These are phyloP conservation scores for Ypsolopha sequella DNA, from an alignment of 2,888 invertebrate species.

Conservation along the genomic window DNA sequence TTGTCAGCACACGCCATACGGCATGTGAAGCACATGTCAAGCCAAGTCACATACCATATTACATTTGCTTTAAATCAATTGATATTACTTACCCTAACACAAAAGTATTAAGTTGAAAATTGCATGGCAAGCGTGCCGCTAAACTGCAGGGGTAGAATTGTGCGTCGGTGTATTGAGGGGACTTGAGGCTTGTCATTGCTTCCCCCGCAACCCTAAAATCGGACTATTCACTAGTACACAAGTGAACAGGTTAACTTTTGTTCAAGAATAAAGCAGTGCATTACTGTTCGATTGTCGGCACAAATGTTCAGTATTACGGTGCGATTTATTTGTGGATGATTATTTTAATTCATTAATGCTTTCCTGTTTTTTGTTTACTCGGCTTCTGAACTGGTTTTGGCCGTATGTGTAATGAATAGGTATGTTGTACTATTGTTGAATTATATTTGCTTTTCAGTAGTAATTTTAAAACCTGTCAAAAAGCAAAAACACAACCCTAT, in stretches of 20 bases:
- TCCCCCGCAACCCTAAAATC: slow-evolving; percentile 67
- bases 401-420: too few relatives aligned
- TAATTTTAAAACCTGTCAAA: too few relatives aligned
- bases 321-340: slow-evolving; percentile 50
- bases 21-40: slow-evolving; percentile 54
- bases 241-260: slow-evolving; percentile 68
- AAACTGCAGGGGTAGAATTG: slow-evolving; percentile 12
- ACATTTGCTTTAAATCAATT: not conserved
- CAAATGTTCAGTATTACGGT: slow-evolving; percentile 65
- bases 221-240: slow-evolving; percentile 47
- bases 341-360: slow-evolving; percentile 36
- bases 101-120: slow-evolving; percentile 18
- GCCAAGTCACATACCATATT: slow-evolving; percentile 16
- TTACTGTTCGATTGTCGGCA: slow-evolving; percentile 63
- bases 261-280: slow-evolving; percentile 61
- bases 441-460: too few relatives aligned
- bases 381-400: not conserved
- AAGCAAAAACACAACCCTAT: too few relatives aligned
- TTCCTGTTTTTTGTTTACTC: slow-evolving; percentile 18
- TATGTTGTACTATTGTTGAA: too few relatives aligned
- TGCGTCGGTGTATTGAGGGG: slow-evolving; percentile 41
- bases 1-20: slow-evolving; percentile 58
- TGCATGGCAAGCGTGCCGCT: slow-evolving; percentile 4
- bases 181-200: slow-evolving; percentile 61
- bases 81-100: slow-evolving; percentile 10